These are phyloP conservation scores for Phasianus colchicus DNA, from an alignment of 2,113 vertebrate species.

Conservation along the genomic window DNA sequence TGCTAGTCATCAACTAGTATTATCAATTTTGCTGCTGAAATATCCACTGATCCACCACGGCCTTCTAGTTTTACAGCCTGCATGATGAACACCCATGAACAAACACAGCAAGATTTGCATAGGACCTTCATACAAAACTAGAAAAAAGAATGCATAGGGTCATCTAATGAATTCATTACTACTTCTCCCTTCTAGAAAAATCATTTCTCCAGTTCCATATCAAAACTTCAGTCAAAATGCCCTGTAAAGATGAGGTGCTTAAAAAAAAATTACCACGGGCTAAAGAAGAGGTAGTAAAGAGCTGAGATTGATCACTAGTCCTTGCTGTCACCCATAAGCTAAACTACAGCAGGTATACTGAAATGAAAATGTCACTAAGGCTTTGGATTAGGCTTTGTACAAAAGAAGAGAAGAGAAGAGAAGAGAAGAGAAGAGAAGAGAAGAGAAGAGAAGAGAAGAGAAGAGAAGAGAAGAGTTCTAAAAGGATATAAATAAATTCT, in stretches of 20 bases:
- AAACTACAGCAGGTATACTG: neutral
- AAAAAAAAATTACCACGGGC: neutral
- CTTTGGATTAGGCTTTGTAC: neutral
- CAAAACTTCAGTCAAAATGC: slow-evolving; percentile 6
- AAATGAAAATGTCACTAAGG: neutral
- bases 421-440: no score
- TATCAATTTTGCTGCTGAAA: slow-evolving; percentile 1
- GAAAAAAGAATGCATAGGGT: neutral
- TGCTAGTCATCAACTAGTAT: neutral
- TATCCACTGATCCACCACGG: slow-evolving; percentile 9
- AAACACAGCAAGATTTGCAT: slow-evolving; percentile 19
- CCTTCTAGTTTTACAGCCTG: neutral
- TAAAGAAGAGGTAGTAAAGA: neutral
- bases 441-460: no score
- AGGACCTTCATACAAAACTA: neutral
- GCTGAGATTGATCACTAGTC: neutral
- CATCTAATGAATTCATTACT: neutral
- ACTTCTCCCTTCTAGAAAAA: neutral
- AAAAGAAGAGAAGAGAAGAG: no score
- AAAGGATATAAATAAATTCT: neutral
- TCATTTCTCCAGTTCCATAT: neutral
- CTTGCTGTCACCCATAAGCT: neutral
- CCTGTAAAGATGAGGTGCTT: neutral
- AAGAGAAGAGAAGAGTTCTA: no score
- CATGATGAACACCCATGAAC: fast-evolving